Evolutionary conservation across 2,113 vertebrate genomes (phyloP).

Genomic region (Oryzias melastigma): DNA sequence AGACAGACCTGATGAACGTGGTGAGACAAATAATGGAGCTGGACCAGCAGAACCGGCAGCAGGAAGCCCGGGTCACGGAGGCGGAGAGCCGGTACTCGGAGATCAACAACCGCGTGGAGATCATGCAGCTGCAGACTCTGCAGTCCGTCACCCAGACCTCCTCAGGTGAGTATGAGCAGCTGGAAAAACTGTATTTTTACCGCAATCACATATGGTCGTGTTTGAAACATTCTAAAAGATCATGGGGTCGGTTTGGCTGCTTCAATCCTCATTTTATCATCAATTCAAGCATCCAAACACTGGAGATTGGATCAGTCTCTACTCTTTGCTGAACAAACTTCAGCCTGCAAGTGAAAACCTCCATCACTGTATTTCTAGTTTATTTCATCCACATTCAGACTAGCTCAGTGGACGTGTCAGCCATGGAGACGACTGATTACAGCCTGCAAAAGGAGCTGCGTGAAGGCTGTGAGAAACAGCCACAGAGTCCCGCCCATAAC

Average conservation of each 20-base stretch:
- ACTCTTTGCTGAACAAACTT: too few species aligned
- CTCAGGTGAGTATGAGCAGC: slow-evolving; percentile 82
- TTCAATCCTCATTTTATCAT: slow-evolving; percentile 31
- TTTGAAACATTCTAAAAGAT: not conserved
- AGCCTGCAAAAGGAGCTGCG: slow-evolving; percentile 19
- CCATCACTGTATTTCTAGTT: not conserved
- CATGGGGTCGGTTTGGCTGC: slow-evolving; percentile 29
- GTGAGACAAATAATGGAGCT: slow-evolving; percentile 91
- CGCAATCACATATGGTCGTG: too few species aligned
- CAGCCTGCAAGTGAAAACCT: too few species aligned
- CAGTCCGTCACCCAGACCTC: slow-evolving; percentile 88
- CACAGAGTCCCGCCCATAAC: slow-evolving; percentile 21
- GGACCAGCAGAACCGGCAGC: slow-evolving; percentile 84
- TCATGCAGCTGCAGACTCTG: slow-evolving; percentile 92
- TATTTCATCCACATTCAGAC: not conserved
- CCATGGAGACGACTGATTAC: slow-evolving; percentile 26
- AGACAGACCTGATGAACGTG: slow-evolving; percentile 83
- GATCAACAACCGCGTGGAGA: slow-evolving; percentile 92
- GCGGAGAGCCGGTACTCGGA: slow-evolving; percentile 94
- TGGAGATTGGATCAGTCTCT: too few species aligned
- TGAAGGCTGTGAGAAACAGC: slow-evolving; percentile 27
- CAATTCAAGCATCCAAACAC: too few species aligned
- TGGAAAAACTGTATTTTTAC: not conserved
- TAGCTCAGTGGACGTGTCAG: too few species aligned
- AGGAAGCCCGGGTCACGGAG: slow-evolving; percentile 84